Evolutionary conservation across 2,113 vertebrate species (phyloP), one percentile per base, ranked within the genome.

Genomic region (Hippocampus zosterae): DNA sequence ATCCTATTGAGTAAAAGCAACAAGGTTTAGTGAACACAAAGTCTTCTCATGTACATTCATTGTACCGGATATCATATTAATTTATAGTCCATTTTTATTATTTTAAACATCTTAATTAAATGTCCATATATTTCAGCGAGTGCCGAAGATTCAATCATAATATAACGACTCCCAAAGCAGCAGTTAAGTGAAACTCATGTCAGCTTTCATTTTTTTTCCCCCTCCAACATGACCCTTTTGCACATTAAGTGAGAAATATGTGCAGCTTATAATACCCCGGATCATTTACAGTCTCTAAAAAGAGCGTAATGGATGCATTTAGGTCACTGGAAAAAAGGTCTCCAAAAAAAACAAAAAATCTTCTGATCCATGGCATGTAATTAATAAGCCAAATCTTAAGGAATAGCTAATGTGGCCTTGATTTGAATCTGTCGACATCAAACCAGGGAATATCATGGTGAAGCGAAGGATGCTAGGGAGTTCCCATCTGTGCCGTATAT

Each of bases 361-460:
- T 73, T 84, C 75, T 88, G 82, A 91, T 88, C 81, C 87, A 82
- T 81, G 61, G 76, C 77, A 80, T 84, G 89, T 88, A 81, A 81
- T 85, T 87, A 85, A 87, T 73, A 77, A 81, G 69, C 64, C 8
- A 15, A 89, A 88, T 88, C 87, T 91, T 90, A 89, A 89, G 86
- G 88, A 91, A 91, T 91, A 80, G 74, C 84, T 91, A 90, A 91
- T 91, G 88, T 86, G 88, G 83, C 87, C 87, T 91, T 90, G 89
- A 91, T 90, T 84, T 83, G 81, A 84, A 74, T 83, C 81, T 79
- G 75, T 62, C 73, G 83, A 84, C 81, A 88, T 76, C 73, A 71
- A 82, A 81, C 81, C 80, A 83, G 87, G 87, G 88, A 90, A 89
- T 88, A 71, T 74, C 74, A 65, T 73, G 65, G 78, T 80, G 78